Conservation (phyloP, 2,113 vertebrate genomes). For the Chaetura pelagica region DNA sequence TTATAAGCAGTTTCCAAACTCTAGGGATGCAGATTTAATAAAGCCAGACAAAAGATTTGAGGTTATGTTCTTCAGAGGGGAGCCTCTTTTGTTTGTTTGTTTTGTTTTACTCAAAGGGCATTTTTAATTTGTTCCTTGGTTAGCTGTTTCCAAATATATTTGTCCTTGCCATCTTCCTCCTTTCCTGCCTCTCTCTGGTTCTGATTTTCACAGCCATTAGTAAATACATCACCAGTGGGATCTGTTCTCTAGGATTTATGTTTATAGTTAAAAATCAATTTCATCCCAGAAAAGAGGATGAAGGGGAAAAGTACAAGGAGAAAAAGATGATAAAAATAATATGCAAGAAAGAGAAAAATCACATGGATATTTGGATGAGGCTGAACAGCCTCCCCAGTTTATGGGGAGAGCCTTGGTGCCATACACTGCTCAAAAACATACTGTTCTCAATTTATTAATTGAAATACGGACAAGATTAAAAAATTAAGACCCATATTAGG, state of each 20-base stretch:
- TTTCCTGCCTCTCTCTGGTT: conserved; percentile 53
- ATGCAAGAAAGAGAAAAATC: background rate
- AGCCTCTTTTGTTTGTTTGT: conserved; percentile 63
- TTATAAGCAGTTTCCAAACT: conserved; percentile 55
- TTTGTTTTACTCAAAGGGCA: conserved; percentile 60
- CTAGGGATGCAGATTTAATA: conserved; percentile 48
- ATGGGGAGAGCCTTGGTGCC: background rate
- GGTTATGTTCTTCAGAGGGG: conserved; percentile 54
- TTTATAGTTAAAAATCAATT: conserved; percentile 48
- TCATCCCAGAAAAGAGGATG: background rate
- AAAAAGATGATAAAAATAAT: background rate
- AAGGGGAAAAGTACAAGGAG: background rate
- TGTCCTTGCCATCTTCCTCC: conserved; percentile 56
- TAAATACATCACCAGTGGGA: conserved; percentile 30
- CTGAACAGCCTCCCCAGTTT: background rate
- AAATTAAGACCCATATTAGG: background rate
- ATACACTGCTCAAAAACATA: background rate
- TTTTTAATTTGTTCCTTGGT: conserved; percentile 59
- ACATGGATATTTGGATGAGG: background rate
- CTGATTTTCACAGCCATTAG: conserved; percentile 57
- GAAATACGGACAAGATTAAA: background rate
- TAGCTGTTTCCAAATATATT: conserved; percentile 66
- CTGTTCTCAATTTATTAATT: background rate
- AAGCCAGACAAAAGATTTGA: conserved; percentile 67
- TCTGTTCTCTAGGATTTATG: conserved; percentile 43